Conservation (phyloP, 2,113 vertebrate genomes). For the Entosphenus tridentatus region DNA sequence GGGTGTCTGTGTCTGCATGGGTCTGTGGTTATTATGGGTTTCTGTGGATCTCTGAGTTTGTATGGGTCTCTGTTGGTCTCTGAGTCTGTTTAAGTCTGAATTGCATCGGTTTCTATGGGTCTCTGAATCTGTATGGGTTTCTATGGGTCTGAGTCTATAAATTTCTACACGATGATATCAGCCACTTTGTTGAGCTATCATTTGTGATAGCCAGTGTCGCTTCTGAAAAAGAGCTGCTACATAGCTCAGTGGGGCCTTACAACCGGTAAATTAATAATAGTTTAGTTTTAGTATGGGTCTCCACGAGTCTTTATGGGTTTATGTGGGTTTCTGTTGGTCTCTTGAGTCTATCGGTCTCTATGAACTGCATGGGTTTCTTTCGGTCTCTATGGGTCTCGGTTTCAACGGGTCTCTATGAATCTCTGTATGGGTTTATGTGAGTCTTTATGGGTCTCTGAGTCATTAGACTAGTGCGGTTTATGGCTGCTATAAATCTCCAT, state of each 20-base stretch:
- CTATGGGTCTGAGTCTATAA: background rate
- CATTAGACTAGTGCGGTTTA: background rate
- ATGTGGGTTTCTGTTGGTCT: too few species aligned
- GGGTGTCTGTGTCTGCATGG: background rate
- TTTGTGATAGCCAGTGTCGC: too few species aligned
- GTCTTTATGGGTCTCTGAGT: background rate
- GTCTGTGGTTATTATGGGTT: background rate
- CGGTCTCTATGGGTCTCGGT: background rate
- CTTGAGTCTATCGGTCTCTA: too few species aligned
- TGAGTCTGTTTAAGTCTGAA: background rate
- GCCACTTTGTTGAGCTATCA: too few species aligned
- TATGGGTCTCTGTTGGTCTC: background rate
- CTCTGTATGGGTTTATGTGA: background rate
- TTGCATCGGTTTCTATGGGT: background rate
- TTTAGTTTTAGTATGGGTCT: too few species aligned
- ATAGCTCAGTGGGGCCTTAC: too few species aligned
- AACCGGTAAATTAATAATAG: too few species aligned
- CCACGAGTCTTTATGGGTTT: too few species aligned
- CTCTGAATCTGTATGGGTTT: background rate
- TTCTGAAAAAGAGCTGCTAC: too few species aligned
- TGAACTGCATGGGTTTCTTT: too few species aligned
- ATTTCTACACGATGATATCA: too few species aligned
- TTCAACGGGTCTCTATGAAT: background rate
- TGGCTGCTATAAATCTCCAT: background rate
- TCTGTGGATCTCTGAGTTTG: background rate